Percentiles rank a stretch among this genome's conserved stretches.
These are phyloP conservation scores for Bombus sibiricus DNA, from an alignment of 1,140 invertebrate species.

Conservation along the genomic window DNA sequence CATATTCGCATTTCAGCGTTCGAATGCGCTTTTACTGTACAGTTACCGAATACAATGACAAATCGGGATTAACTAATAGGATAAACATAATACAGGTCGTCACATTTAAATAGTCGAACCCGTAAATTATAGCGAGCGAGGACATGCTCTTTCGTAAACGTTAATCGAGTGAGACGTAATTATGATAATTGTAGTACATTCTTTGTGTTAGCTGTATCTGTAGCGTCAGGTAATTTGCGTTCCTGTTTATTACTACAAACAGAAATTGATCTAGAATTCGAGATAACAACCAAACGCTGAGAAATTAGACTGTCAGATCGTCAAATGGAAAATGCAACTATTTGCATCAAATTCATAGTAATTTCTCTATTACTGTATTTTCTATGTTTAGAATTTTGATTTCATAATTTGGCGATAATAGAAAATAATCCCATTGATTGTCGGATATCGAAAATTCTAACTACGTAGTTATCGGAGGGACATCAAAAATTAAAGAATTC, in stretches of 20 bases:
- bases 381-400: no score
- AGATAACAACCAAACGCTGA: no score
- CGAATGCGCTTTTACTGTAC: neutral
- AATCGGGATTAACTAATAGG: slow-evolving; percentile 24
- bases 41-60: neutral
- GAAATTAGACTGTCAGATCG: no score
- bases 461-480: no score
- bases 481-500: no score
- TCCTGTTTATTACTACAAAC: neutral
- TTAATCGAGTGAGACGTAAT: slow-evolving; percentile 1
- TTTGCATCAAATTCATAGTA: neutral
- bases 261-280: neutral
- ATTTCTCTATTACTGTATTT: neutral
- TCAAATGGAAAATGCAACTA: no score
- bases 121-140: neutral
- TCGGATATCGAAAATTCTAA: no score
- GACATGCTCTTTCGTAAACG: neutral
- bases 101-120: neutral
- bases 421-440: no score
- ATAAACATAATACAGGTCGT: slow-evolving; percentile 19
- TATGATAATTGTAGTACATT: neutral
- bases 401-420: no score
- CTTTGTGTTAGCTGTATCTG: neutral
- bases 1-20: slow-evolving; percentile 5
- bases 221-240: neutral